phyloP scores from a whole-genome alignment of 2,797 vertebrate genomes.

The Chromis chromis region DNA sequence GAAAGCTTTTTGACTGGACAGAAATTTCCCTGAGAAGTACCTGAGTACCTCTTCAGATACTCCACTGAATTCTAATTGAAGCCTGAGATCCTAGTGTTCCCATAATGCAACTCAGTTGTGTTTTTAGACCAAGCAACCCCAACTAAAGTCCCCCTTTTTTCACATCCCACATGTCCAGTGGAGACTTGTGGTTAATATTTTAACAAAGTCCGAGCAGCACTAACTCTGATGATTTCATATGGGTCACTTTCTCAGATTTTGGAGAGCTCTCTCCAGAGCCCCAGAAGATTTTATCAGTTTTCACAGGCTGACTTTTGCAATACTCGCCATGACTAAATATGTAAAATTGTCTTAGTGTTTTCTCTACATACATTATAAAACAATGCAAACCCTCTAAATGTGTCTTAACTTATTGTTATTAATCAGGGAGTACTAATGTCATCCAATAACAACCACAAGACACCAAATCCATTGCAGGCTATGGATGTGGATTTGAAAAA shows the following conservation, averaged over 20 bases:
- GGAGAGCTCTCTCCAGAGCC: background rate
- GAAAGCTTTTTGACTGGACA: background rate
- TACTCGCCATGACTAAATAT: background rate
- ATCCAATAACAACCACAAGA: conserved; percentile 40
- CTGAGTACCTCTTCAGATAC: background rate
- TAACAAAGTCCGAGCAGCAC: background rate
- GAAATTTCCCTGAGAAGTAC: background rate
- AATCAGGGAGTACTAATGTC: conserved; percentile 33
- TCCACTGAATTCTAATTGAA: background rate
- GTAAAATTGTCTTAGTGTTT: background rate
- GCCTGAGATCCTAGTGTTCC: background rate
- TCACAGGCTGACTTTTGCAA: background rate
- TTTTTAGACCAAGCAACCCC: background rate
- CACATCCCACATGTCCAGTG: background rate
- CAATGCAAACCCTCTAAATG: background rate
- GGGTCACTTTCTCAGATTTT: background rate
- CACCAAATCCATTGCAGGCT: conserved; percentile 40
- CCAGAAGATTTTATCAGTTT: background rate
- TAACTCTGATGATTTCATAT: background rate
- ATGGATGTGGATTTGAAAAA: conserved; percentile 49
- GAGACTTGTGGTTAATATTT: background rate
- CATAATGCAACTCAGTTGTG: background rate
- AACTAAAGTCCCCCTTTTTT: background rate
- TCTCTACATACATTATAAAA: background rate
- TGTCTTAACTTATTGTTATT: conserved; percentile 15